Base-by-base conservation (phyloP, 2,888 invertebrate species). In the Oscheius myriophilus region DNA sequence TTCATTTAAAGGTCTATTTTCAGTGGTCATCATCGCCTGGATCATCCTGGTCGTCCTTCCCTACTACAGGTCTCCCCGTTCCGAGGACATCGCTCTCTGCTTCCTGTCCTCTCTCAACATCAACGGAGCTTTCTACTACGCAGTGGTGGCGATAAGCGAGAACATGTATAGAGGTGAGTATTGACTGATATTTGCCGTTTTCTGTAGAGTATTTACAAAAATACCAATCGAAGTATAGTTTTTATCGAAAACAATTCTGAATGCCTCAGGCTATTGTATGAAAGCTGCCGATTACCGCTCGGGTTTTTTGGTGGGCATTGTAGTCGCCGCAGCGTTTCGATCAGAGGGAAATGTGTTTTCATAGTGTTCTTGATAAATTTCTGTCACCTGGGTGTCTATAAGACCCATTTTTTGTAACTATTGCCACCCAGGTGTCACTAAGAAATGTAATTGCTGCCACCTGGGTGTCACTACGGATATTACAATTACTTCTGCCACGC, bases 41-140 rank as follows among this genome's bases (percentile, higher is more conserved):
- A 65, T 73, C 14, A 62, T 42, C 23, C 57, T 63, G 55, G 51
- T 78, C 12, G 71, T 25, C 9, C 9, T 72, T 0, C 57, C 71
- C 16, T 72, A 70, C 39, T 51, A 69, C 45, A 59, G 73, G 51
- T 49, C 61, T 9, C 72, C 78, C 42, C 42, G 45, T 1, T 26
- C 66, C 6, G 74, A 77, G 23, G 57, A 71, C 16, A 67, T 74
- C 26, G 26, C 45, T 25, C 52, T 52, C 23, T 76, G 78, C 49
- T 67, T 79, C 63, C 51, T 82, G 18, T 69, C 65, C 12, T 79
- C 82, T 1, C 67, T 82, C n/a, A 82, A 82, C 59, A 71, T 74
- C 7, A 76, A 74, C 58, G 67, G 68, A 21, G 83, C 82, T 2
- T 80, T 84, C 49, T 58, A 61, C 23, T 70, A 71, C 21, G 83